phyloP scores from a whole-genome alignment of 1,140 invertebrate species.

The Rhyzopertha dominica region DNA sequence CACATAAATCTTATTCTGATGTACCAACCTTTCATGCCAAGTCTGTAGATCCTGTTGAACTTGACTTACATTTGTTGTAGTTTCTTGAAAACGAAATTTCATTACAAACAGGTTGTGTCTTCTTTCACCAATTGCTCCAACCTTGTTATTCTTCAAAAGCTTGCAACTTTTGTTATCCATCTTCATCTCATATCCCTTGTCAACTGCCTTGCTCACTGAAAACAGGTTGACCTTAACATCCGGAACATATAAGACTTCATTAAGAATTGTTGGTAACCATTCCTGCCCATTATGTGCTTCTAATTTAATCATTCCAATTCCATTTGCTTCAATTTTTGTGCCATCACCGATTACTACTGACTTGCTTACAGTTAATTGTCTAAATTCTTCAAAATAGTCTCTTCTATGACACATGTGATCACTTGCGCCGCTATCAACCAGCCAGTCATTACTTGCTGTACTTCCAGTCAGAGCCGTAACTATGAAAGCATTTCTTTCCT shows the following conservation, averaged over 20 bases:
- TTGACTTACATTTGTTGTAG: slow-evolving; percentile 17
- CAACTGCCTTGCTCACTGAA: slow-evolving; percentile 26
- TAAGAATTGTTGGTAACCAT: slow-evolving; percentile 23
- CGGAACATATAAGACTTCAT: slow-evolving; percentile 27
- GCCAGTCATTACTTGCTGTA: too few species aligned
- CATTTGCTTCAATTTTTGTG: slow-evolving; percentile 16
- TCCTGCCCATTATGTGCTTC: slow-evolving; percentile 24
- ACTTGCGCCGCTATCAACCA: slow-evolving; percentile 28
- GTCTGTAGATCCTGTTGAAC: slow-evolving; percentile 21
- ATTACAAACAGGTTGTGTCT: slow-evolving; percentile 28
- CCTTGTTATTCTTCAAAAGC: slow-evolving; percentile 17
- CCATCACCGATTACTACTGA: slow-evolving; percentile 24
- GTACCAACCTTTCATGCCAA: slow-evolving; percentile 36
- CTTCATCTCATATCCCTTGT: slow-evolving; percentile 22
- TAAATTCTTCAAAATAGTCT: slow-evolving; percentile 19
- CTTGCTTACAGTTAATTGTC: slow-evolving; percentile 14
- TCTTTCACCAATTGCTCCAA: slow-evolving; percentile 15
- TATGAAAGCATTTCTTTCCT: too few species aligned
- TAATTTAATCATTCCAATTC: slow-evolving; percentile 19
- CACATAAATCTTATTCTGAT: too few species aligned
- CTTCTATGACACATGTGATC: slow-evolving; percentile 26
- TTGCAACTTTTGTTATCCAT: slow-evolving; percentile 16
- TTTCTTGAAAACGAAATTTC: slow-evolving; percentile 25
- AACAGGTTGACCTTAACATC: slow-evolving; percentile 30
- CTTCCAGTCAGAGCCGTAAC: too few species aligned